phyloP scores from a whole-genome alignment of 2,113 vertebrate species.

The Lepus europaeus region DNA sequence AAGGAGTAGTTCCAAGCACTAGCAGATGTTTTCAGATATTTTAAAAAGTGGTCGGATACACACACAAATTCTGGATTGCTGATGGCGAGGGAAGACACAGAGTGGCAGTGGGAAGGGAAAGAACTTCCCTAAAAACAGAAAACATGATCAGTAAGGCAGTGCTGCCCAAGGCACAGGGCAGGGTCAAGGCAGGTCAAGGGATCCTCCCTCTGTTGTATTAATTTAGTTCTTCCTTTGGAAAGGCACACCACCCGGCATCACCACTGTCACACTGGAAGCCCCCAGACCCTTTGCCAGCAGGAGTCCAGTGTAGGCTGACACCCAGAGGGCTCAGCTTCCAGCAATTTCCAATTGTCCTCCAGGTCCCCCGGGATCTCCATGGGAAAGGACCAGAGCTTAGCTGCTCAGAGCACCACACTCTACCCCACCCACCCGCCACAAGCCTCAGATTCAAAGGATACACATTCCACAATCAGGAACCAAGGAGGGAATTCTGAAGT shows the following conservation, averaged over 20 bases:
- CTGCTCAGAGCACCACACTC: background rate
- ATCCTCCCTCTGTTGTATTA: background rate
- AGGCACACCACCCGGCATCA: background rate
- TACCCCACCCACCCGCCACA: background rate
- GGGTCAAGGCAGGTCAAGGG: background rate
- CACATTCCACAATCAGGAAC: background rate
- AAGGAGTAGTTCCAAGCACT: conserved; percentile 17
- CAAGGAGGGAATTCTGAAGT: conserved; percentile 22
- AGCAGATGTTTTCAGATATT: conserved; percentile 34
- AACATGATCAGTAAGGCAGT: background rate
- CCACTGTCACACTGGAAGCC: background rate
- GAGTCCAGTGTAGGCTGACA: background rate
- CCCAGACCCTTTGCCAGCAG: background rate
- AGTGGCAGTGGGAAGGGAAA: background rate
- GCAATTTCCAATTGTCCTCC: background rate
- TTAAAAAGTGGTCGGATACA: conserved; percentile 51
- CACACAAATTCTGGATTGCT: background rate
- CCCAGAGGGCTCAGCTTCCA: background rate
- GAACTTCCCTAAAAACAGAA: background rate
- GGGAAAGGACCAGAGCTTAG: background rate
- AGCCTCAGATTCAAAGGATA: background rate
- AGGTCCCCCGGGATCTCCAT: rapidly evolving
- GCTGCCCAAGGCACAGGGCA: background rate
- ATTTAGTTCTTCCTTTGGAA: background rate
- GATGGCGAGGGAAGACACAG: background rate